Percentiles rank a stretch among this genome's conserved stretches.
phyloP scores from a whole-genome alignment of 2,888 invertebrate species.

The Gortyna flavago region DNA sequence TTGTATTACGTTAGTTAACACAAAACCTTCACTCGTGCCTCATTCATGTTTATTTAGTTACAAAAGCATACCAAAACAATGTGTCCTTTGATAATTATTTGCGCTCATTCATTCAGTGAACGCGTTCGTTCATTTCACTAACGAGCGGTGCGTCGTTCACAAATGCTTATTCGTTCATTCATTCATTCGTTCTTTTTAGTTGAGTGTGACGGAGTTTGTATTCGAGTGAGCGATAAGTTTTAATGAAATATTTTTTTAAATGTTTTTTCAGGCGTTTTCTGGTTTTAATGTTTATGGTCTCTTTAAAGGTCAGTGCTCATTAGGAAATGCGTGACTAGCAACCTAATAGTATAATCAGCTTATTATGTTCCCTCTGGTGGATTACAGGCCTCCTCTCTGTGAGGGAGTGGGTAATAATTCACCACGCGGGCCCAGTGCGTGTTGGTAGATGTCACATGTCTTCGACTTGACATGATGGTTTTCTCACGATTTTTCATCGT shows the following conservation, averaged over 20 bases:
- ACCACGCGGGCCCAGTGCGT: no score
- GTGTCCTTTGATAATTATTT: slow-evolving; percentile 60
- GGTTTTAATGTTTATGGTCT: neutral
- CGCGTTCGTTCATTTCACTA: slow-evolving; percentile 64
- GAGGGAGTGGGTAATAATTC: no score
- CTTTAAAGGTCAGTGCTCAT: slow-evolving; percentile 11
- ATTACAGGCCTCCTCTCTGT: no score
- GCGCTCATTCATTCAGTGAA: slow-evolving; percentile 55
- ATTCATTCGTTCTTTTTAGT: slow-evolving; percentile 45
- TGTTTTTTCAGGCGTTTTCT: neutral
- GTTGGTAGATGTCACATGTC: no score
- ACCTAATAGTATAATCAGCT: neutral
- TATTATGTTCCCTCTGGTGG: no score
- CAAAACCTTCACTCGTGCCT: slow-evolving; percentile 39
- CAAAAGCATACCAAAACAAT: slow-evolving; percentile 55
- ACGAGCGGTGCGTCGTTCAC: slow-evolving; percentile 57
- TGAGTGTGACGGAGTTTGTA: slow-evolving; percentile 26
- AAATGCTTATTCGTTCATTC: slow-evolving; percentile 51
- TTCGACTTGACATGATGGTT: no score
- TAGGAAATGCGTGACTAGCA: slow-evolving; percentile 8
- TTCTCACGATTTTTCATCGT: no score
- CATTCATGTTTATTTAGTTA: slow-evolving; percentile 53
- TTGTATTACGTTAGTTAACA: slow-evolving; percentile 48
- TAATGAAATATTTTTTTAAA: slow-evolving; percentile 25
- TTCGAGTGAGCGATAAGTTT: slow-evolving; percentile 32